Percentiles rank a stretch among this genome's conserved stretches.
phyloP scores from a whole-genome alignment of 2,888 invertebrate genomes.

The Formica aserva region DNA sequence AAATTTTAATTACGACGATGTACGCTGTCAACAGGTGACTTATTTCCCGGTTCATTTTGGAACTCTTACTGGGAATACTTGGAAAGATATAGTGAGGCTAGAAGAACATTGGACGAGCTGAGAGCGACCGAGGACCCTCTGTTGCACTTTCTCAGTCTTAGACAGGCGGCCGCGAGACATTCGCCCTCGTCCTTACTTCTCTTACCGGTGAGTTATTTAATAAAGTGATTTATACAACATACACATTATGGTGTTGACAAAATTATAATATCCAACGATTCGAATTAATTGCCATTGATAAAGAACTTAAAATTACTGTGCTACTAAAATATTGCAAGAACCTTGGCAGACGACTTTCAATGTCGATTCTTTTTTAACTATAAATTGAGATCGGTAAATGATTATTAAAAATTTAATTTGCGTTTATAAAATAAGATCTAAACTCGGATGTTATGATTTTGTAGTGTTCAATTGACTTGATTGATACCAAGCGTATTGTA shows the following conservation, averaged over 20 bases:
- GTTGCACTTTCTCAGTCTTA: constrained; percentile 89
- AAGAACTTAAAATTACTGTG: neutral
- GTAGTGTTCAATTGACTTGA: constrained; percentile 36
- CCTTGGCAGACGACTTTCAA: neutral
- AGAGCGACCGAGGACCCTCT: constrained; percentile 89
- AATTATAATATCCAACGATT: constrained; percentile 52
- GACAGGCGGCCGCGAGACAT: constrained; percentile 89
- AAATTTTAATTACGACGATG: constrained; percentile 57
- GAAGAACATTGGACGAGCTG: constrained; percentile 89
- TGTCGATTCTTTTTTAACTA: constrained; percentile 7
- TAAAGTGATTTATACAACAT: neutral
- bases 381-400: neutral
- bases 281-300: constrained; percentile 8
- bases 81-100: constrained; percentile 88
- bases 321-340: neutral
- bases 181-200: constrained; percentile 89
- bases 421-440: neutral
- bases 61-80: constrained; percentile 90
- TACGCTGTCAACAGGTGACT: constrained; percentile 84
- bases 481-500: constrained; percentile 39
- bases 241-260: constrained; percentile 39
- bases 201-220: constrained; percentile 89
- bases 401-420: neutral
- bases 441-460: neutral
- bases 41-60: constrained; percentile 90